phyloP scores from a whole-genome alignment of 2,113 vertebrate species.

The Callipepla squamata region DNA sequence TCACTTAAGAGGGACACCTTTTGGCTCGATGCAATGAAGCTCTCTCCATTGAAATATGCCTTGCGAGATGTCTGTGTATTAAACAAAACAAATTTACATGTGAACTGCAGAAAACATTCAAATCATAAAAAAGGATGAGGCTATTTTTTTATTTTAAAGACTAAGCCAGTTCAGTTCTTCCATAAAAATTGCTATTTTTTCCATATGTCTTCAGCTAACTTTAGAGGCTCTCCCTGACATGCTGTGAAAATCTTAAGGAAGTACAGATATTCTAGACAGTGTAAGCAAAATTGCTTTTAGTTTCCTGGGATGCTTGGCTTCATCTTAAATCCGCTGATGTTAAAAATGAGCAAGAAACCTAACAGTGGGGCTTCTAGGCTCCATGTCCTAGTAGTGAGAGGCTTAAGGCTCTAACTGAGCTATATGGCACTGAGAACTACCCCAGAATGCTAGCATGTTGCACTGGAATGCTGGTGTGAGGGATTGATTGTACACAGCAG shows the following conservation, averaged over 20 bases:
- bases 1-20: slow-evolving; percentile 86
- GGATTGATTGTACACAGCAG: neutral
- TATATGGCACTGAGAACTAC: neutral
- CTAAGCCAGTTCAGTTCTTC: neutral
- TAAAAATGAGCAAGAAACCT: neutral
- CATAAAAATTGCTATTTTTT: neutral
- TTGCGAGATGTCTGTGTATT: slow-evolving; percentile 88
- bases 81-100: slow-evolving; percentile 14
- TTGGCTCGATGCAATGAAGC: slow-evolving; percentile 89
- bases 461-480: neutral
- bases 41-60: slow-evolving; percentile 92
- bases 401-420: neutral
- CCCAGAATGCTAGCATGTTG: neutral
- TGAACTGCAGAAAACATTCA: neutral
- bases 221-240: neutral
- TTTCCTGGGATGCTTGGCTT: neutral
- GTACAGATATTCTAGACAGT: neutral
- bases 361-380: neutral
- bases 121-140: neutral
- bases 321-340: neutral
- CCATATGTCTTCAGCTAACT: neutral
- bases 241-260: neutral
- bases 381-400: no score
- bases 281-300: neutral
- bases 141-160: neutral